Evolutionary conservation across 1,140 invertebrate genomes (phyloP).

Genomic region (Brachionus rotundiformis): DNA sequence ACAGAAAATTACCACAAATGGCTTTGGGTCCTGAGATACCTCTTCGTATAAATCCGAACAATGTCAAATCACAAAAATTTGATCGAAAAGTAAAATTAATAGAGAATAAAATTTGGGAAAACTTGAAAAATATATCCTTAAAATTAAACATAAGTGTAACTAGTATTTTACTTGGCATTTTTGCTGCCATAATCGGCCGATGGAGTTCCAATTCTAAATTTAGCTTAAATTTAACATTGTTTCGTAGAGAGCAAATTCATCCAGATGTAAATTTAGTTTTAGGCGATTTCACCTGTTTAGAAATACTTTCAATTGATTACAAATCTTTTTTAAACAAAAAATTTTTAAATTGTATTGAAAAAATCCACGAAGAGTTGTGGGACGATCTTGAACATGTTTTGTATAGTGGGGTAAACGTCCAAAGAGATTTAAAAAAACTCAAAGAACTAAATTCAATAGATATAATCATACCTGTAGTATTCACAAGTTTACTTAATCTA

Average conservation of each 20-base stretch:
- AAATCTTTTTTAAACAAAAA: not conserved
- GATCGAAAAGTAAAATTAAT: not conserved
- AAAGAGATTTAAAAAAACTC: not conserved
- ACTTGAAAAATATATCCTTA: not conserved
- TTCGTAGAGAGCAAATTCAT: not conserved
- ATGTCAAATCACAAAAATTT: not conserved
- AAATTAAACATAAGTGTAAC: not conserved
- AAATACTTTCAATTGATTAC: not conserved
- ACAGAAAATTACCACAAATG: not conserved
- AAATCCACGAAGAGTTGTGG: not conserved
- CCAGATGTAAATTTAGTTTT: not conserved
- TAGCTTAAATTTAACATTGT: not conserved
- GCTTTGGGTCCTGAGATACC: not conserved
- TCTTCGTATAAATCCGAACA: not conserved
- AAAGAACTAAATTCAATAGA: not conserved
- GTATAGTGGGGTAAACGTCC: not conserved
- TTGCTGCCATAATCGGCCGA: not conserved
- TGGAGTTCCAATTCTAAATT: not conserved
- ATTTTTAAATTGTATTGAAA: not conserved
- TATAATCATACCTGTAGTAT: not conserved
- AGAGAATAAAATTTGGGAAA: not conserved
- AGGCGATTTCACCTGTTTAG: not conserved
- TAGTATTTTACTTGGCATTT: not conserved
- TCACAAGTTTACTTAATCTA: not conserved
- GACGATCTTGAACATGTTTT: not conserved